Base-by-base conservation (phyloP, 2,888 invertebrate species). In the Cryptosula pallasiana region DNA sequence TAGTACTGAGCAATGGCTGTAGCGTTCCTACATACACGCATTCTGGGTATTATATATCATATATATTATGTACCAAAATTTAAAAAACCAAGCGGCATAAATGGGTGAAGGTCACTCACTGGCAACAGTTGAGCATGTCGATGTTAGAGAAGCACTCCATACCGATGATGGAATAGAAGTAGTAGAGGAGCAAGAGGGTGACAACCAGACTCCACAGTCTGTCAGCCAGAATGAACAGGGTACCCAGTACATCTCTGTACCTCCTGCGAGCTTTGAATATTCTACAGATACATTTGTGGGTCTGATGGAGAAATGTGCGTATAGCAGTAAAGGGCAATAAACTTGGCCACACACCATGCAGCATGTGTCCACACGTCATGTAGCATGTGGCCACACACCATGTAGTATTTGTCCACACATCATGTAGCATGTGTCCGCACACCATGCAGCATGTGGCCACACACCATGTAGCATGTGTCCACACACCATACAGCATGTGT, bases 91-190 rank as follows among this genome's bases (percentile, higher is more conserved):
- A n/a, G n/a, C n/a, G n/a, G n/a, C n/a, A n/a, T n/a, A n/a, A n/a
- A n/a, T n/a, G n/a, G n/a, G n/a, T n/a, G n/a, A n/a, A n/a, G n/a
- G n/a, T n/a, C n/a, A n/a, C 90, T 87, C 85, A 92, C 92, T 89
- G 88, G 87, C 94, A 94, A 85, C 93, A 94, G 83, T 93, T 91
- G 77, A 86, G 88, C 81, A 94, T 88, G 79, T 91, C 89, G 77
- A 90, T 89, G 0, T 88, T 87, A 0, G 91, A 88, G 83, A 94
- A 93, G 29, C 92, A 85, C 83, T 94, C 94, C 93, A 94, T 94
- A 71, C 93, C 94, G 79, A 94, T 89, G 76, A 94, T 91, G 1
- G 93, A 92, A 86, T 93, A 94, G 87, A 92, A 92, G 84, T 92
- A 94, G 83, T 93, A 94, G 85, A 93, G 80, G 69, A 87, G 76